Evolutionary conservation across 2,797 vertebrate species (phyloP).

Genomic region (Myripristis murdjan): DNA sequence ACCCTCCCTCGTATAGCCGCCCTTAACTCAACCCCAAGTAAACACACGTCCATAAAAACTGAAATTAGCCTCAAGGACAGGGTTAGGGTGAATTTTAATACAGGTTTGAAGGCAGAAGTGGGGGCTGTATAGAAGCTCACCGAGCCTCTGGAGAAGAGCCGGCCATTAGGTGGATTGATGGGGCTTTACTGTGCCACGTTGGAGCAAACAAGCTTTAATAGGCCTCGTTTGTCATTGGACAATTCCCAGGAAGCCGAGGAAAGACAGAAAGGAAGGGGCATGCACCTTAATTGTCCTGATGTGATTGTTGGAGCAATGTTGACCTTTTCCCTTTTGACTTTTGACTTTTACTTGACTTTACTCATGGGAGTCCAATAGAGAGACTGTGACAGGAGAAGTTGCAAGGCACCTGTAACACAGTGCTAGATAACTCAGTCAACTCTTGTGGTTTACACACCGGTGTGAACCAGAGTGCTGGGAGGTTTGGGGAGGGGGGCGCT

Average conservation of each 20-base stretch:
- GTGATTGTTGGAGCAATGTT: slow-evolving; percentile 27
- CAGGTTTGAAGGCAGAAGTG: slow-evolving; percentile 34
- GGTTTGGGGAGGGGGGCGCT: slow-evolving; percentile 8
- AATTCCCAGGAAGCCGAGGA: slow-evolving; percentile 47
- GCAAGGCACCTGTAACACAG: no score
- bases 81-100: slow-evolving; percentile 64
- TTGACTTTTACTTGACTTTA: slow-evolving; percentile 25
- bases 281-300: slow-evolving; percentile 43
- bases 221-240: slow-evolving; percentile 73
- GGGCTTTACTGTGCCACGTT: slow-evolving; percentile 67
- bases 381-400: slow-evolving; percentile 1
- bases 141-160: slow-evolving; percentile 45
- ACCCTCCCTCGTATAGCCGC: slow-evolving; percentile 36
- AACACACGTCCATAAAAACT: slow-evolving; percentile 69
- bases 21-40: slow-evolving; percentile 61
- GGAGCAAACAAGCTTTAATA: slow-evolving; percentile 75
- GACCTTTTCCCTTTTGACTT: slow-evolving; percentile 41
- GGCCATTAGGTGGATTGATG: slow-evolving; percentile 77
- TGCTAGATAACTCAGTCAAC: slow-evolving; percentile 14
- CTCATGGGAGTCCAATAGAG: not conserved
- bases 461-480: slow-evolving; percentile 23
- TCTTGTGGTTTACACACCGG: slow-evolving; percentile 27
- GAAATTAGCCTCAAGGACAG: slow-evolving; percentile 69
- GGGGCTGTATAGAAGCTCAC: slow-evolving; percentile 33
- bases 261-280: slow-evolving; percentile 20